phyloP scores from a whole-genome alignment of 2,888 invertebrate species.

The Smittia sp. region DNA sequence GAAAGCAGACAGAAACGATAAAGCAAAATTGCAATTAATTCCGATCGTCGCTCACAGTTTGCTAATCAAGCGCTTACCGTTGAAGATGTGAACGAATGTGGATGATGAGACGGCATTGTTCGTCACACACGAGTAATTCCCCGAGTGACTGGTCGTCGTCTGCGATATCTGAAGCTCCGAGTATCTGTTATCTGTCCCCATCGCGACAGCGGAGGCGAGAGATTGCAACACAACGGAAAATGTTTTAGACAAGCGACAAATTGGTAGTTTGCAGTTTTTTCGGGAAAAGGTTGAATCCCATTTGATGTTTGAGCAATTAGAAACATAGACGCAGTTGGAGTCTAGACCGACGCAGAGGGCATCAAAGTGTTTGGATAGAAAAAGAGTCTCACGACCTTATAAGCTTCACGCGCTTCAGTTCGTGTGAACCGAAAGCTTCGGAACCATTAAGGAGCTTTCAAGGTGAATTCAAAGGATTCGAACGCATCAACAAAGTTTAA shows the following conservation, averaged over 20 bases:
- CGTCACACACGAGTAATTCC: slow-evolving; percentile 78
- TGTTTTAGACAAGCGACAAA: not conserved
- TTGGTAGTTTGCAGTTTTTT: not conserved
- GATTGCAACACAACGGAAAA: not conserved
- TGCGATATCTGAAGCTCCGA: slow-evolving; percentile 51
- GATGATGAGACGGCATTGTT: slow-evolving; percentile 77
- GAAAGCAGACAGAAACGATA: not conserved
- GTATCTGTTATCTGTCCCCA: slow-evolving; percentile 32
- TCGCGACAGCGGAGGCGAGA: not conserved
- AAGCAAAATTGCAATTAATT: slow-evolving; percentile 48
- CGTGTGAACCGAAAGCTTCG: too few relatives aligned
- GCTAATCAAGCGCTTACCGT: slow-evolving; percentile 59
- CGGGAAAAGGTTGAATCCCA: slow-evolving; percentile 2
- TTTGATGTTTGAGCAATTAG: not conserved
- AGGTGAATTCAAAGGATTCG: too few relatives aligned
- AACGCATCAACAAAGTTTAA: too few relatives aligned
- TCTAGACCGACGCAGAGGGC: not conserved
- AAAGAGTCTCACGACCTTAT: too few relatives aligned
- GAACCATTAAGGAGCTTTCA: too few relatives aligned
- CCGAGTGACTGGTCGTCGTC: slow-evolving; percentile 64
- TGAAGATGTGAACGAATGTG: slow-evolving; percentile 77
- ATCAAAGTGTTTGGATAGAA: too few relatives aligned
- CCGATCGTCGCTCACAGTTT: not conserved
- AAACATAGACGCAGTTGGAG: not conserved
- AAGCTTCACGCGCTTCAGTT: too few relatives aligned